Evolutionary conservation across 2,113 vertebrate species (phyloP), one percentile per base, ranked within the genome.

Genomic region (Leucopsar rothschildi): DNA sequence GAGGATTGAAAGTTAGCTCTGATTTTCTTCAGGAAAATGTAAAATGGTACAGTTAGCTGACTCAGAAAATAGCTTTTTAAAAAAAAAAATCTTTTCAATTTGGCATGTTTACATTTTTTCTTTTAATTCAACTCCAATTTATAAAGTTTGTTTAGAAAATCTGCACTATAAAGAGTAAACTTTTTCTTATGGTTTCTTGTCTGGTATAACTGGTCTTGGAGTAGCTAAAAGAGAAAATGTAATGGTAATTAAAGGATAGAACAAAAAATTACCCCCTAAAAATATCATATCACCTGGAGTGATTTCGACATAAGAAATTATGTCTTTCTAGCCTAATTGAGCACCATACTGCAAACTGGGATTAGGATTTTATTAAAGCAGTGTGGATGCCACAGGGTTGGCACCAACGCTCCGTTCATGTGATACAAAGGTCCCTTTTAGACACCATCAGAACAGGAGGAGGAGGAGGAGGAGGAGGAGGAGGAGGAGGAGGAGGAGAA

Each of bases 351-450:
- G 5, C 11, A 49, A 56, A 1, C 3, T 45, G 31, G 28, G 55
- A 35, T 50, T 40, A 44, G 7, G 22, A 37, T 61, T 66, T 29
- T 18, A 27, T 31, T 57, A 10, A 75, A 85, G 49, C 28, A 61
- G 7, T 3, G 8, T 2, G 4, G 16, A 21, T 85, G 7, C 12
- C 15, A 39, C 52, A 42, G 17, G 2, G 5, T 25, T 40, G 20
- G 10, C 52, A 19, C 16, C 28, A n/a, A 4, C 12, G 10, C 63
- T 53, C 12, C 5, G 6, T 42, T 72, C 31, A 33, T 0, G 0
- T 45, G 52, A 11, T 12, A 15, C 6, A 35, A 8, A 70, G 68
- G 5, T n/a, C 22, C 7, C 7, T 53, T 88, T 89, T 45, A 44
- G 31, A n/a, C 31, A 33, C 7, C 22, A 50, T 47, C 6, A 49